These are phyloP conservation scores for Aepyceros melampus DNA, from an alignment of 2,113 vertebrate species.

Conservation along the genomic window DNA sequence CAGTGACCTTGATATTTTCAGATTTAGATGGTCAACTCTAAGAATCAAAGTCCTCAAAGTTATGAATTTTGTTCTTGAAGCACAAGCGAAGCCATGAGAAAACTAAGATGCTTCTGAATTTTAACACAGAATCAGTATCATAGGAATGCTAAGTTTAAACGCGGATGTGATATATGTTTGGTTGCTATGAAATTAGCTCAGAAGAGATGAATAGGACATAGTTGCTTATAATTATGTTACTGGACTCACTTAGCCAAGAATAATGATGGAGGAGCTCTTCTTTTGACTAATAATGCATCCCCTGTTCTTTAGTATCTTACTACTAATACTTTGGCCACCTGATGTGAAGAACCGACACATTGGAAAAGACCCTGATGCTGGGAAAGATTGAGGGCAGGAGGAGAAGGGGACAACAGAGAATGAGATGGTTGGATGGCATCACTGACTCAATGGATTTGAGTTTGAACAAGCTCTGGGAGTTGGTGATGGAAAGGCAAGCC, in stretches of 20 bases:
- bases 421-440: background rate
- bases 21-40: background rate
- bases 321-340: background rate
- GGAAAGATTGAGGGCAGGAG: background rate
- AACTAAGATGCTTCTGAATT: background rate
- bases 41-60: slow-evolving; percentile 7
- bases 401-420: background rate
- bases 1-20: background rate
- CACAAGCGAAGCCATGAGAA: background rate
- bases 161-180: background rate
- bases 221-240: background rate
- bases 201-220: background rate
- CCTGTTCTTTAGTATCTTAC: background rate
- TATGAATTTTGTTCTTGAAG: background rate
- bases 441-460: background rate
- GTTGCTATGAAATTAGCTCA: background rate
- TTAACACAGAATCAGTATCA: background rate
- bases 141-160: background rate
- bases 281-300: background rate
- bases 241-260: background rate
- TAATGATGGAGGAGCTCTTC: background rate
- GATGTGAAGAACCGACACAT: background rate
- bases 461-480: background rate
- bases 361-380: background rate
- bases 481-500: background rate